Conservation (phyloP, 2,888 invertebrate species). For the Drosophila prolongata region DNA sequence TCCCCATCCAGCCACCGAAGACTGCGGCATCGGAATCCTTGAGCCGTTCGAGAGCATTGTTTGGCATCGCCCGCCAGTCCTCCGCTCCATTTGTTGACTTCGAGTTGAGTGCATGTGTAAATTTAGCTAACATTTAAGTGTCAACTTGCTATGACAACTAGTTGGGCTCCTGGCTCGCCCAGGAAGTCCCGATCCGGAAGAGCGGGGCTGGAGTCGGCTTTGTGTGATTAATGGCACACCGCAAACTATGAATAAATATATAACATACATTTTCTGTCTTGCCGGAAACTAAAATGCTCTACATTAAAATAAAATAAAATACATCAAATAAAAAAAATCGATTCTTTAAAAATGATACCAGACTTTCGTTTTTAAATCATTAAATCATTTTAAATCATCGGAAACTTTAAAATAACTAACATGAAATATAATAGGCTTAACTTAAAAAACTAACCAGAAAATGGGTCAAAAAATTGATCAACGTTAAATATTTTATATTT, state of each 20-base stretch:
- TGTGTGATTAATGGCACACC: conserved; percentile 65
- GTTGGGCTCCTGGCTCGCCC: conserved; percentile 25
- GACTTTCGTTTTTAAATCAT: too few species aligned
- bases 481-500: too few species aligned
- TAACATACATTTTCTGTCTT: neutral
- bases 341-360: too few species aligned
- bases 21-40: conserved; percentile 10
- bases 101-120: conserved; percentile 74
- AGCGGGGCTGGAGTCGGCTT: conserved; percentile 5
- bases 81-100: conserved; percentile 52
- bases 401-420: too few species aligned
- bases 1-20: neutral
- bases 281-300: neutral
- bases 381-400: too few species aligned
- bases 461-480: too few species aligned
- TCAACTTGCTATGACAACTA: conserved; percentile 72
- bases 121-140: conserved; percentile 77
- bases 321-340: too few species aligned
- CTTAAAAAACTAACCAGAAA: too few species aligned
- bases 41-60: conserved; percentile 38
- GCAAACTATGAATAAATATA: conserved; percentile 24
- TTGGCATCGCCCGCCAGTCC: conserved; percentile 19
- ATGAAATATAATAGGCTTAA: too few species aligned
- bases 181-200: neutral
- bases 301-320: too few species aligned